Conservation (phyloP, 2,797 vertebrate genomes). For the Halcyon badia region DNA sequence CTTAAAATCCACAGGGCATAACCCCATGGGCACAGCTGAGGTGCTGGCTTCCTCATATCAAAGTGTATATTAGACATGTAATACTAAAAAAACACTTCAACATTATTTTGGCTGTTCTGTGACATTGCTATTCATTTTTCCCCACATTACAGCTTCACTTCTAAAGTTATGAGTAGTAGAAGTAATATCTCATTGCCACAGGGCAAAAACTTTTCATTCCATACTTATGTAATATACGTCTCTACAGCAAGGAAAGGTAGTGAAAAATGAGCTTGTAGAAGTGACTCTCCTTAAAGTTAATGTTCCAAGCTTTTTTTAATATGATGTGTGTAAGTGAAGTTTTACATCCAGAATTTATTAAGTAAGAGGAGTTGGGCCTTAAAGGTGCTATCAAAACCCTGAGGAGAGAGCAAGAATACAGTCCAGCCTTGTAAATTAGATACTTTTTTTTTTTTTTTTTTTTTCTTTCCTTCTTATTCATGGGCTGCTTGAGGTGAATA, state of each 20-base stretch:
- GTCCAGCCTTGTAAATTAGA: not conserved
- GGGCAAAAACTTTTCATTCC: slow-evolving; percentile 56
- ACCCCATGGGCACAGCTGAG: not conserved
- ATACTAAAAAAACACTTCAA: not conserved
- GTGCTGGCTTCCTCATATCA: not conserved
- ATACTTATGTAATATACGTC: not conserved
- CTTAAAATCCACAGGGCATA: not conserved
- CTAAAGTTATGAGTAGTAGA: slow-evolving; percentile 27
- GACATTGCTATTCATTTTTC: not conserved
- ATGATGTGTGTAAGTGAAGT: not conserved
- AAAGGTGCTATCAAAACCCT: not conserved
- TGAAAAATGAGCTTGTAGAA: slow-evolving; percentile 63
- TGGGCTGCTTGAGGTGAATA: slow-evolving; percentile 6
- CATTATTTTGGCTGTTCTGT: slow-evolving; percentile 1
- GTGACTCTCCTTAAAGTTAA: slow-evolving; percentile 42
- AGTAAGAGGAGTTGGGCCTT: slow-evolving; percentile 24
- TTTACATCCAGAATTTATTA: slow-evolving; percentile 48
- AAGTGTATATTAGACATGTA: not conserved
- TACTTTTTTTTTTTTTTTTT: not conserved
- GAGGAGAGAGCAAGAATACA: not conserved
- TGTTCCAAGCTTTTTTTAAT: slow-evolving; percentile 40
- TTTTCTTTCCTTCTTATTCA: not conserved
- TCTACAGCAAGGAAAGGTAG: slow-evolving; percentile 1
- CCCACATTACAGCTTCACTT: not conserved
- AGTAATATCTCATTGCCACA: slow-evolving; percentile 1